Conservation (phyloP, 2,113 vertebrate genomes). For the Nycticebus coucang region DNA sequence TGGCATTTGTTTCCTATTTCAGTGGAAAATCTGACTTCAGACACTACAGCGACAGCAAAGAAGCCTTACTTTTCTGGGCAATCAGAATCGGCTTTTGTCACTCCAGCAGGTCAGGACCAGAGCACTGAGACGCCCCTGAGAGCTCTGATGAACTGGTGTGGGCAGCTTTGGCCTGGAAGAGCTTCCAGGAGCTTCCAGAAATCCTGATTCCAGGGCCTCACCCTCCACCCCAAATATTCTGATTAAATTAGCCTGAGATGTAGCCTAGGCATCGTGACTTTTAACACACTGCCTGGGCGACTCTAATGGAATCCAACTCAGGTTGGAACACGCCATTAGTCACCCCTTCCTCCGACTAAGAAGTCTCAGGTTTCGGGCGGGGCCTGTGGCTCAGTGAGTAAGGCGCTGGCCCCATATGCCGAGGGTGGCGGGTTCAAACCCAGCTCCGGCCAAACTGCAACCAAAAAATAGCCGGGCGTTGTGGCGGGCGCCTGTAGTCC, state of each 20-base stretch:
- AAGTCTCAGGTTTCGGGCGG: neutral
- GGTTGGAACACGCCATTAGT: fast-evolving
- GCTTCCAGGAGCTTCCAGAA: neutral
- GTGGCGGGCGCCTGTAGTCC: no score
- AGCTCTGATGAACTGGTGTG: fast-evolving
- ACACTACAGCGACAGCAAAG: neutral
- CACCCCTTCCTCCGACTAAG: neutral
- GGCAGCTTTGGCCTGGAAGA: neutral
- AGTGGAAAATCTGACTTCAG: conserved; percentile 65
- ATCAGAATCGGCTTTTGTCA: neutral
- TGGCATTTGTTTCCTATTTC: conserved; percentile 47
- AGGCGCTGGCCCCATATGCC: no score
- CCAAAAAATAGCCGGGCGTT: no score
- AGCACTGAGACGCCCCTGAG: fast-evolving
- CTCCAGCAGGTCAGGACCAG: neutral
- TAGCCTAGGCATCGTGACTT: neutral
- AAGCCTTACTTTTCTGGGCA: neutral
- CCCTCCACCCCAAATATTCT: neutral
- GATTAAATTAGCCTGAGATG: neutral
- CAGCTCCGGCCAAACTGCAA: no score
- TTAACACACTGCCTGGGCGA: neutral
- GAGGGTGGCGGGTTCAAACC: no score
- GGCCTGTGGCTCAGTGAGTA: no score
- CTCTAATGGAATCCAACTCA: neutral
- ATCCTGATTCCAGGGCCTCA: neutral